These are phyloP conservation scores for Chiridota heheva DNA, from an alignment of 35 echinoderm and acorn worm species.

Conservation along the genomic window DNA sequence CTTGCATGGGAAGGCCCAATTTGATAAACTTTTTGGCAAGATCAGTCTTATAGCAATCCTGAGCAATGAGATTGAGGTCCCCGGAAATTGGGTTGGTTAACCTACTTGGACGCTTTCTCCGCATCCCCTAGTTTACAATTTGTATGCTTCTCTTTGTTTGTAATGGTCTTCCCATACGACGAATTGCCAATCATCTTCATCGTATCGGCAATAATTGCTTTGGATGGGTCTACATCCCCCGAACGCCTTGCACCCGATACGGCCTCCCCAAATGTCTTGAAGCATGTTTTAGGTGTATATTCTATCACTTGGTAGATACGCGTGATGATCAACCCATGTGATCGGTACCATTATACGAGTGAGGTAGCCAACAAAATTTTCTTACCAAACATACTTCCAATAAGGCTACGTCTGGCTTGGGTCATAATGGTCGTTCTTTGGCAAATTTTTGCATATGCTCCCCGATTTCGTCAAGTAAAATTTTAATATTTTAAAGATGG, in stretches of 20 bases:
- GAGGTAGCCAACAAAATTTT: conserved; percentile 33
- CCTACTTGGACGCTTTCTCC: too few species aligned
- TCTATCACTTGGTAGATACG: conserved; percentile 48
- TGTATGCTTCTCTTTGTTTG: conserved; percentile 41
- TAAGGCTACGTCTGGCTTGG: conserved; percentile 24
- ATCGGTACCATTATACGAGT: conserved; percentile 43
- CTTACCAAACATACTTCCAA: conserved; percentile 59
- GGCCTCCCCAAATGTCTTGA: conserved; percentile 51
- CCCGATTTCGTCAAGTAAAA: conserved; percentile 12
- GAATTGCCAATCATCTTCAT: conserved; percentile 59
- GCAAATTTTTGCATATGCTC: conserved; percentile 13
- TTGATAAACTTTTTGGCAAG: too few species aligned
- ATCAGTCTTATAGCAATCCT: too few species aligned
- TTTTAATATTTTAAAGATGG: conserved; percentile 60
- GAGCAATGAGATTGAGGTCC: too few species aligned
- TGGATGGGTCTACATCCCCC: conserved; percentile 38
- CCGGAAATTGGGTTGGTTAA: too few species aligned
- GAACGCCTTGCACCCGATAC: conserved; percentile 35
- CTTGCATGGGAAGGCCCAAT: too few species aligned
- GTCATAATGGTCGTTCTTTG: conserved; percentile 22
- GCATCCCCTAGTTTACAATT: conserved; percentile 10
- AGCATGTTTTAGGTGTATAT: conserved; percentile 16
- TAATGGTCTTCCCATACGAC: conserved; percentile 60
- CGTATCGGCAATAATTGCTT: conserved; percentile 52
- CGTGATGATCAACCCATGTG: conserved; percentile 14